Percentiles rank a stretch among this genome's conserved stretches.
phyloP scores from a whole-genome alignment of 2,888 invertebrate species.

The Nymphalis polychloros region DNA sequence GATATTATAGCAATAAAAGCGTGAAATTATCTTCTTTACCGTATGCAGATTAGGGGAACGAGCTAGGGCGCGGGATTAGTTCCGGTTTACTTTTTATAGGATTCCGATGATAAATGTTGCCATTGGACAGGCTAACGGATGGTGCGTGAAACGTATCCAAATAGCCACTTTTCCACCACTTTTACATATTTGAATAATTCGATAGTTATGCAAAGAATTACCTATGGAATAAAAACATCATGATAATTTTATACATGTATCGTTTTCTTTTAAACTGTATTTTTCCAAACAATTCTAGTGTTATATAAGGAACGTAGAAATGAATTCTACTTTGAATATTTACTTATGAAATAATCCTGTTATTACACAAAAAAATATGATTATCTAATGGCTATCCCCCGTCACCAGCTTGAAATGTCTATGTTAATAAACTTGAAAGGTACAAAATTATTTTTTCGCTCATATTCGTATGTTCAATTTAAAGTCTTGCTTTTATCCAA shows the following conservation, averaged over 20 bases:
- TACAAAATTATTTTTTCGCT: too few relatives aligned
- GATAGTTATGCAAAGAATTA: slow-evolving; percentile 37
- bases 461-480: too few relatives aligned
- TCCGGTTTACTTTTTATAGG: slow-evolving; percentile 80
- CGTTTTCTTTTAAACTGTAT: too few relatives aligned
- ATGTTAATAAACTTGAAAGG: too few relatives aligned
- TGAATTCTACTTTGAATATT: too few relatives aligned
- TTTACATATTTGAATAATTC: slow-evolving; percentile 47
- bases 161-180: slow-evolving; percentile 56
- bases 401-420: too few relatives aligned
- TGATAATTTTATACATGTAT: not conserved
- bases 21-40: slow-evolving; percentile 80
- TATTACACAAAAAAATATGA: too few relatives aligned
- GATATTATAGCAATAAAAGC: slow-evolving; percentile 64
- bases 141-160: slow-evolving; percentile 77
- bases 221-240: slow-evolving; percentile 47
- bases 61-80: slow-evolving; percentile 68
- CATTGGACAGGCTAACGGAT: slow-evolving; percentile 69
- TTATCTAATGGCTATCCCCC: too few relatives aligned
- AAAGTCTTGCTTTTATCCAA: too few relatives aligned
- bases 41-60: slow-evolving; percentile 78
- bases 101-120: slow-evolving; percentile 79
- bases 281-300: too few relatives aligned
- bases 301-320: too few relatives aligned
- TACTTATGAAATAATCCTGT: too few relatives aligned